Evolutionary conservation across 2,113 vertebrate species (phyloP), one percentile per base, ranked within the genome.

Genomic region (Mirounga angustirostris): DNA sequence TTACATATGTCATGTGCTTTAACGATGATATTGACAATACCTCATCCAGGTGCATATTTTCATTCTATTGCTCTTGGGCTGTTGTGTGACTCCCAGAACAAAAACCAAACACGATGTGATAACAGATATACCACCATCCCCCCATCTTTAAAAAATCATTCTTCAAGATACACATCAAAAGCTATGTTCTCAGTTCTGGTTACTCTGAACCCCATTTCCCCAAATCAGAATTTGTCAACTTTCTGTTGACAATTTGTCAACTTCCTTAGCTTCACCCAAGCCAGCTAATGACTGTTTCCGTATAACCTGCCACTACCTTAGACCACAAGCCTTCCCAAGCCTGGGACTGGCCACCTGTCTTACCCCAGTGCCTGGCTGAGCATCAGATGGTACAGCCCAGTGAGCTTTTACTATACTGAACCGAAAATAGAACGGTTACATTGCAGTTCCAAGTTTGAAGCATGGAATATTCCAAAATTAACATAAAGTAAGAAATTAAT

Each of bases 351-450:
- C 15, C 50, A 19, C 43, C 71, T n/a, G 14, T 16, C 52, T 80
- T 16, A 4, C 14, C 10, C 16, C 46, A 6, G 43, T 8, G 6
- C 24, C 28, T 40, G 26, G 22, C 71, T 58, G 16, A 40, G 26
- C 2, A 2, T 5, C 22, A 59, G 5, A 16, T 56, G 5, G 12
- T 16, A 33, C 26, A 79, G 30, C 5, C 6, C 19, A 2, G 3
- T 3, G 36, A 43, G 14, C 67, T 71, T 52, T 36, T n/a, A 30
- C 14, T 28, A 5, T 5, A 28, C 28, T 13, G 50, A 30, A 21
- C 19, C 36, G 22, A 65, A 94, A 63, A 43, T 21, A 90, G 63
- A 83, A 46, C 3, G 52, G 24, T 4, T 36, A 26, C 36, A 28
- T 16, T 19, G 24, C 24, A 63, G 22, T 63, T 73, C 46, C 16